Percentiles rank a stretch among this genome's conserved stretches.
phyloP scores from a whole-genome alignment of 2,113 vertebrate species.

The Heliornis fulica region DNA sequence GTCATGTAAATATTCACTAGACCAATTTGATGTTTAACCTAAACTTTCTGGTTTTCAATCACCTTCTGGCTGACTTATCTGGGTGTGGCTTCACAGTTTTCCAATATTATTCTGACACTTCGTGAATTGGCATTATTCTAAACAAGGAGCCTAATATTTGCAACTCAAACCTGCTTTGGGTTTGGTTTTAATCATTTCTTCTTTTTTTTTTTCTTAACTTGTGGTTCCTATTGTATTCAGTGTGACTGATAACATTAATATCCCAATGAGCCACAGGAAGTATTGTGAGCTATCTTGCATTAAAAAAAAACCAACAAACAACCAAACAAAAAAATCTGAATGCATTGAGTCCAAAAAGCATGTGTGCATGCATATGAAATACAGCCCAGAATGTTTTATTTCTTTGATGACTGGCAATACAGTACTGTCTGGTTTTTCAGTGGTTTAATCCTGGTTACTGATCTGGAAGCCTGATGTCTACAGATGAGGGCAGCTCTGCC shows the following conservation, averaged over 20 bases:
- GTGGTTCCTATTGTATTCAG: not conserved
- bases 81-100: not conserved
- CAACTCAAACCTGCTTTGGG: not conserved
- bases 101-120: not conserved
- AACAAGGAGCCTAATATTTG: not conserved
- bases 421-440: constrained; percentile 25
- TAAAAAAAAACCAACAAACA: not conserved
- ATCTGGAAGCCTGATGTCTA: constrained; percentile 41
- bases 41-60: constrained; percentile 1
- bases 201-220: not conserved
- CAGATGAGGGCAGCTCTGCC: not conserved
- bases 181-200: not conserved
- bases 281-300: not conserved
- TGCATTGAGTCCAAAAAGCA: not conserved
- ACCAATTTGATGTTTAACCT: not conserved
- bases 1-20: not conserved
- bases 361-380: not conserved
- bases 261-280: not conserved
- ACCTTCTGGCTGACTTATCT: not conserved
- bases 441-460: constrained; percentile 17
- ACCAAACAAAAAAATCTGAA: too few species aligned
- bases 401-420: not conserved
- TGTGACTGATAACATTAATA: not conserved
- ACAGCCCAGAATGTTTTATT: not conserved
- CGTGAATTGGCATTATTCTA: not conserved